Conservation (phyloP, 2,888 invertebrate species). For the Colletes collaris region DNA sequence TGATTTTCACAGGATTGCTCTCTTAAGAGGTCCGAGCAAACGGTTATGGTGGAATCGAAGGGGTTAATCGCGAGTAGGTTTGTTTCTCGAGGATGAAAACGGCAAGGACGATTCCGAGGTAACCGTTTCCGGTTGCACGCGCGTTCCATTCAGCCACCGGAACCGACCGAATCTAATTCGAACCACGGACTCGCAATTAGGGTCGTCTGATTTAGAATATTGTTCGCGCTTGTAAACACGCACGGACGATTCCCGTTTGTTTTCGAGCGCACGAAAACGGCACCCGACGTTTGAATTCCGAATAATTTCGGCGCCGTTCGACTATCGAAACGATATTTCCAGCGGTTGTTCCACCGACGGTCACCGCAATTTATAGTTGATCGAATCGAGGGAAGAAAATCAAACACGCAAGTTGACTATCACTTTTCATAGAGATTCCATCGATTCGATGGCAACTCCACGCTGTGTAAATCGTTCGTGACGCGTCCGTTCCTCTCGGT, state of each 20-base stretch:
- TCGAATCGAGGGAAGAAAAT: background rate
- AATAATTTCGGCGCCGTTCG: constrained; percentile 1
- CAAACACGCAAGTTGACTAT: too few species aligned
- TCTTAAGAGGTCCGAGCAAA: too few species aligned
- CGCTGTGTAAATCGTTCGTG: too few species aligned
- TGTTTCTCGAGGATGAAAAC: background rate
- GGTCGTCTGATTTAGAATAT: constrained; percentile 51
- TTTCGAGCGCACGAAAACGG: constrained; percentile 16
- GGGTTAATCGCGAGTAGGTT: background rate
- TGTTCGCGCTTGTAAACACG: constrained; percentile 42
- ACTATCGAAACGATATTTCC: background rate
- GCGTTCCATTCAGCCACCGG: background rate
- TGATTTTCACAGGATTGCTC: too few species aligned
- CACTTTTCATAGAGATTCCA: too few species aligned
- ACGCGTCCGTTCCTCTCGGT: too few species aligned
- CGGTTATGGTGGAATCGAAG: too few species aligned
- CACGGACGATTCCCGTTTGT: constrained; percentile 14
- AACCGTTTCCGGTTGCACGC: background rate
- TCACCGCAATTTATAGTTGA: background rate
- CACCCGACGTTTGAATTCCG: background rate
- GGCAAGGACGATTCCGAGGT: background rate
- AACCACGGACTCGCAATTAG: constrained; percentile 50
- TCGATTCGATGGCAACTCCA: too few species aligned
- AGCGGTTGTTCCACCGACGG: background rate
- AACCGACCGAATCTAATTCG: constrained; percentile 47